Base-by-base conservation (phyloP, 2,797 vertebrate genomes). In the Philypnodon macrostomus region DNA sequence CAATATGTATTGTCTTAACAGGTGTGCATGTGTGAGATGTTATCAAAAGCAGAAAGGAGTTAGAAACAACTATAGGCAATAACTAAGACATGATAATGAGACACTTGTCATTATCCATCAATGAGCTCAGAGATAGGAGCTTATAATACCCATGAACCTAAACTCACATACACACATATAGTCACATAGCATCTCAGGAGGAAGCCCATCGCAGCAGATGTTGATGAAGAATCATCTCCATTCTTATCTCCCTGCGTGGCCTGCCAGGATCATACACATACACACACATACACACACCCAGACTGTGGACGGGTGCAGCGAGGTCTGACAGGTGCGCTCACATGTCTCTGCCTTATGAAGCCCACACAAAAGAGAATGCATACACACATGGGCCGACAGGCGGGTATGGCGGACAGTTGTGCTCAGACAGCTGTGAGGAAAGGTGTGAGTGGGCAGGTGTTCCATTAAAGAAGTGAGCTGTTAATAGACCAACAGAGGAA, bases 1-100 rank as follows among this genome's bases (percentile, higher is more conserved):
- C 9, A 9, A 3, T 29, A 9, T 8, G 10, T 12, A 63, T 45
- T 62, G 45, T 55, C 7, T 48, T 9, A 21, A 16, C n/a, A 33
- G 23, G 27, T 23, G 12, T 15, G 31, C 26, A 18, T 38, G 19
- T 38, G 16, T 34, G 42, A 62, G 64, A 79, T 83, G 83, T 85
- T 88, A 88, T 77, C 81, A 87, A 73, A 88, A 83, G 78, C 73
- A 79, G 81, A 81, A 78, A 68, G 71, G 87, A 81, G 89, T 75
- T 83, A 71, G 73, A 86, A 89, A 84, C 78, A 89, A 86, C 84
- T 89, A 85, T 82, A 84, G 73, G 68, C 81, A 85, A 67, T 76
- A 89, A 89, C 86, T 61, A 72, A 68, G 67, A 77, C 80, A n/a
- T n/a, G n/a, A 73, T 91, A 90, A 86, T 83, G 73, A 89, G 80